phyloP scores from a whole-genome alignment of 2,888 invertebrate species.

The Zele albiditarsus region DNA sequence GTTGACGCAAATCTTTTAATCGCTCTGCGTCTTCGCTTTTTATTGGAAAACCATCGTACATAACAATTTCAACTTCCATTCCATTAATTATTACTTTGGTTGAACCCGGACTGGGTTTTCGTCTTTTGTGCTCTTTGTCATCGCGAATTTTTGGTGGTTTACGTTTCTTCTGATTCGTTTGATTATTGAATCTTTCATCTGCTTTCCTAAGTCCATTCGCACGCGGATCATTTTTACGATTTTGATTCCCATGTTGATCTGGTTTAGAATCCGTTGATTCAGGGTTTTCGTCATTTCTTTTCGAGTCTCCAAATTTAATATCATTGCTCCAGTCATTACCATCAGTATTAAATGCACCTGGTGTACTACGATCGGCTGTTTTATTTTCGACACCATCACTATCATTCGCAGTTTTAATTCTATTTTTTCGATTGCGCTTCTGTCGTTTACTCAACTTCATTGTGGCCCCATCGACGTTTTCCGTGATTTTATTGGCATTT shows the following conservation, averaged over 20 bases:
- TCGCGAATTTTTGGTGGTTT: slow-evolving; percentile 73
- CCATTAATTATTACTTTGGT: slow-evolving; percentile 79
- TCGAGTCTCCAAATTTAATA: slow-evolving; percentile 48
- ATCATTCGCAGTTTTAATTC: slow-evolving; percentile 40
- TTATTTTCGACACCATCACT: slow-evolving; percentile 40
- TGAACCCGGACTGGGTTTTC: slow-evolving; percentile 68
- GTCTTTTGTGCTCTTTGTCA: slow-evolving; percentile 64
- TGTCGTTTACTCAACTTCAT: slow-evolving; percentile 61
- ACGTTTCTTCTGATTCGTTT: slow-evolving; percentile 62
- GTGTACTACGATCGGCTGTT: slow-evolving; percentile 18
- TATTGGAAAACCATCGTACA: slow-evolving; percentile 83
- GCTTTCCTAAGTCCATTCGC: not conserved
- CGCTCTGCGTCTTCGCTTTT: slow-evolving; percentile 82
- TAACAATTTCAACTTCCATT: slow-evolving; percentile 77
- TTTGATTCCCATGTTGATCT: not conserved
- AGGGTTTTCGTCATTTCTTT: not conserved
- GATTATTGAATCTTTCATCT: slow-evolving; percentile 23
- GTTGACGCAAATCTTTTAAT: slow-evolving; percentile 77
- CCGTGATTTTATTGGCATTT: slow-evolving; percentile 27
- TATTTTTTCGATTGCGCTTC: slow-evolving; percentile 61
- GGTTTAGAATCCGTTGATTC: not conserved
- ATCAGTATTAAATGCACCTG: slow-evolving; percentile 49
- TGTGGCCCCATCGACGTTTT: slow-evolving; percentile 16
- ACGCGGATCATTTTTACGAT: slow-evolving; percentile 9
- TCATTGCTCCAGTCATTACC: slow-evolving; percentile 55